These are phyloP conservation scores for Sebastes taczanowskii DNA, from an alignment of 2,797 vertebrate species.

Conservation along the genomic window DNA sequence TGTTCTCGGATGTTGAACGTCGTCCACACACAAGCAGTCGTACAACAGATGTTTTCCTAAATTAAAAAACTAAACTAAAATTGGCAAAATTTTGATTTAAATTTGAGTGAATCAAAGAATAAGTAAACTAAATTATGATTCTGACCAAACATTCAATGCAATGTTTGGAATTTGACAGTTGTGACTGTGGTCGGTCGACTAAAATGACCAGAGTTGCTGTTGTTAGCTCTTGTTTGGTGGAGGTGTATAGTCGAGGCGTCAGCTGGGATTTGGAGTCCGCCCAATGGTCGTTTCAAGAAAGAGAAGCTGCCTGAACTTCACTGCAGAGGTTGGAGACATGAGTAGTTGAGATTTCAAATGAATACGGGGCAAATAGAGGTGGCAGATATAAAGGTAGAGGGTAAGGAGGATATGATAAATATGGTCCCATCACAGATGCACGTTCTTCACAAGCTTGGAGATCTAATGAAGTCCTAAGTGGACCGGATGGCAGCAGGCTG, in stretches of 20 bases:
- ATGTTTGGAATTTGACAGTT: too few relatives aligned
- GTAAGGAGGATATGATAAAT: conserved; percentile 4
- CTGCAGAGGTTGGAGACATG: background rate
- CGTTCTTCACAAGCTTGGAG: conserved; percentile 14
- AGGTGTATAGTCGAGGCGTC: background rate
- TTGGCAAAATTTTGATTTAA: too few relatives aligned
- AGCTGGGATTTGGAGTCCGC: background rate
- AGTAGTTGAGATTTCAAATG: background rate
- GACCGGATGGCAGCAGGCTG: conserved; percentile 32
- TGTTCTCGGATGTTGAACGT: too few relatives aligned
- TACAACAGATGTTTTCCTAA: too few relatives aligned
- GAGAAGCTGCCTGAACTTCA: background rate
- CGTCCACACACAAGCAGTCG: too few relatives aligned
- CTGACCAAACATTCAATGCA: too few relatives aligned
- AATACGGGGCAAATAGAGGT: conserved; percentile 2
- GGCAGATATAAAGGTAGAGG: conserved; percentile 1
- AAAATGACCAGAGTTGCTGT: background rate
- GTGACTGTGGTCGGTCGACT: too few relatives aligned
- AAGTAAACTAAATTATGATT: too few relatives aligned
- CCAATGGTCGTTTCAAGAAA: background rate
- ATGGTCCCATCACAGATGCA: conserved; percentile 21
- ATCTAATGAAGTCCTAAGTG: conserved; percentile 52
- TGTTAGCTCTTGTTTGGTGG: background rate
- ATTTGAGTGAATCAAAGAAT: too few relatives aligned
- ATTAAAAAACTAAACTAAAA: too few relatives aligned